Evolutionary conservation across 2,797 vertebrate species (phyloP).

Genomic region (Hafferia zeledoni): DNA sequence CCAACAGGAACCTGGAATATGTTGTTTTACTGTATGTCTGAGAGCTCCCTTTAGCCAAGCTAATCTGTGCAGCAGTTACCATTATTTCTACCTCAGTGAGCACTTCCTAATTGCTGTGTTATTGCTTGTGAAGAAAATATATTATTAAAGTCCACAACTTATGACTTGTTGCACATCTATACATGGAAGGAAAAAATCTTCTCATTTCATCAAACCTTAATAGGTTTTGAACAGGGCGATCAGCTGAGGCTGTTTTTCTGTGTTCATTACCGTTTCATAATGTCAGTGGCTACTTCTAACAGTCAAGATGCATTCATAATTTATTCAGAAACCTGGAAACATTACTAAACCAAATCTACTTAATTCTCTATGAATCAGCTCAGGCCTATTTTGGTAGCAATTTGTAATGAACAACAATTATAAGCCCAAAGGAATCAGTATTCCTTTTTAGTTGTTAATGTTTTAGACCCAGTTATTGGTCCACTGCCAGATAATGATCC

Average conservation of each 20-base stretch:
- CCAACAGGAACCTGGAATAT: constrained; percentile 74
- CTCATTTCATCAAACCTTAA: constrained; percentile 73
- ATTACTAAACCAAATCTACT: constrained; percentile 78
- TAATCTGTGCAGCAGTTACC: constrained; percentile 79
- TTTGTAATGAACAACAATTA: constrained; percentile 78
- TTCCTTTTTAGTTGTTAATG: constrained; percentile 75
- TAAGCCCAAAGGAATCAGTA: constrained; percentile 74
- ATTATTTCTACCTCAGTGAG: constrained; percentile 84
- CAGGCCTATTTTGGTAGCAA: constrained; percentile 71
- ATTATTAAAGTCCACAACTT: constrained; percentile 81
- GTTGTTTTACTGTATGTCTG: constrained; percentile 81
- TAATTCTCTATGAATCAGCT: constrained; percentile 75
- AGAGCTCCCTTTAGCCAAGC: constrained; percentile 76
- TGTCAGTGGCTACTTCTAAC: constrained; percentile 67
- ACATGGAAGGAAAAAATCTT: constrained; percentile 45
- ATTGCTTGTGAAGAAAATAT: constrained; percentile 82
- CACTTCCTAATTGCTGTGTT: constrained; percentile 82
- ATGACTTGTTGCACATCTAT: constrained; percentile 78
- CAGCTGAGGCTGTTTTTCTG: constrained; percentile 55
- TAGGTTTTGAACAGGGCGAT: constrained; percentile 73
- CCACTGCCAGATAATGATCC: constrained; percentile 75
- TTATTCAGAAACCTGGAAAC: constrained; percentile 79
- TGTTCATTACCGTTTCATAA: constrained; percentile 73
- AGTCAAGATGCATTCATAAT: constrained; percentile 76
- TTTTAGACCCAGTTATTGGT: constrained; percentile 71